Conservation (phyloP, 2,888 invertebrate genomes). For the Drosophila anomelani region DNA sequence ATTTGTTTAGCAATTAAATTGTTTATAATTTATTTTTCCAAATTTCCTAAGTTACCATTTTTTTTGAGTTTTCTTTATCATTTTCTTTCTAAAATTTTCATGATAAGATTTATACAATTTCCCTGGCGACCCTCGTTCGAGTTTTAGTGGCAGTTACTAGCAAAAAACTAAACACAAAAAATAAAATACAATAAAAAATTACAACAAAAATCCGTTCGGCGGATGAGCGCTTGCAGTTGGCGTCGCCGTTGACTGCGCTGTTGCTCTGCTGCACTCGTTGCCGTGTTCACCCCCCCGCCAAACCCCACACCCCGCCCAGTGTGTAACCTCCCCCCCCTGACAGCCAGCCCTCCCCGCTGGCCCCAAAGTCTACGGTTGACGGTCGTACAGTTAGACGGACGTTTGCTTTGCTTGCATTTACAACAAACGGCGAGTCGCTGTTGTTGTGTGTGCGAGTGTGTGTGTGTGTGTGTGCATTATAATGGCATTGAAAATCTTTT, state of each 20-base stretch:
- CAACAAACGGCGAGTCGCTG: conserved; percentile 56
- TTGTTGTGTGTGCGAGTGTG: conserved; percentile 9
- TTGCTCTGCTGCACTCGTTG: conserved; percentile 11
- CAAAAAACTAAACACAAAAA: conserved; percentile 10
- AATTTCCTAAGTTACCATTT: not conserved
- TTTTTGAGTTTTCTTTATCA: not conserved
- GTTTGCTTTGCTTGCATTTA: conserved; percentile 78
- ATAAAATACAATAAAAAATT: too few species aligned
- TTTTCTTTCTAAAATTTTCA: not conserved
- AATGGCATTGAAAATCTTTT: conserved; percentile 79
- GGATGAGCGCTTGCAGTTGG: conserved; percentile 62
- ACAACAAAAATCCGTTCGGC: conserved; percentile 38
- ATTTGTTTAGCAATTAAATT: not conserved
- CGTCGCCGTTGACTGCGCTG: conserved; percentile 30
- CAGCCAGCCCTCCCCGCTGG: conserved; percentile 33
- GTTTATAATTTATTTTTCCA: not conserved
- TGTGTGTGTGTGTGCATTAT: conserved; percentile 51
- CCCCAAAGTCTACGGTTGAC: conserved; percentile 77
- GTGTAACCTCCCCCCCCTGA: conserved; percentile 39
- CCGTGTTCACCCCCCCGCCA: conserved; percentile 20
- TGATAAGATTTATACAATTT: conserved; percentile 22
- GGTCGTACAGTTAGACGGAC: conserved; percentile 79
- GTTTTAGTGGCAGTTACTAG: conserved; percentile 30
- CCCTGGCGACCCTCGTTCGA: conserved; percentile 23
- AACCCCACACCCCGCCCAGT: not conserved